These are phyloP conservation scores for Kryptopterus vitreolus DNA, from an alignment of 2,797 vertebrate genomes.

Conservation along the genomic window DNA sequence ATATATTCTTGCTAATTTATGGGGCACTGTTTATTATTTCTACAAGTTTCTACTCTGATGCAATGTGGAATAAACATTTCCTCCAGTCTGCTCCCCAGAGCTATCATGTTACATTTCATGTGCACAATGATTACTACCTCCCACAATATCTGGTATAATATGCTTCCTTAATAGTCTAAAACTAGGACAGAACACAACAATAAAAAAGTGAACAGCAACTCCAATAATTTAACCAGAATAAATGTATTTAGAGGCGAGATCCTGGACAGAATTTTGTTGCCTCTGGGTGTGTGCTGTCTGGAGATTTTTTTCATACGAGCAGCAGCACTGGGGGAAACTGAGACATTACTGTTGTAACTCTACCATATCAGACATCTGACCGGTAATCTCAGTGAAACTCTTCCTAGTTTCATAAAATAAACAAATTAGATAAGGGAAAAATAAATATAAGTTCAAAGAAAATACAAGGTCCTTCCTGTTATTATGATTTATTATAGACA, in stretches of 20 bases:
- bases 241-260: conserved; percentile 19
- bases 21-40: conserved; percentile 20
- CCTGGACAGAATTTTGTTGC: conserved; percentile 2
- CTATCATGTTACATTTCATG: conserved; percentile 24
- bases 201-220: conserved; percentile 29
- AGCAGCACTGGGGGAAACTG: neutral
- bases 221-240: conserved; percentile 2
- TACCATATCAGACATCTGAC: conserved; percentile 1
- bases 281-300: conserved; percentile 4
- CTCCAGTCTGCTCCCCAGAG: neutral
- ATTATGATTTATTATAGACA: neutral
- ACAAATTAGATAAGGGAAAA: neutral
- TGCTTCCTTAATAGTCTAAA: conserved; percentile 28
- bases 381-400: neutral
- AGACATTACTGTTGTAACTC: conserved; percentile 10
- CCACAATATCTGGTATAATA: conserved; percentile 9
- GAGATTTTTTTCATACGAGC: conserved; percentile 9
- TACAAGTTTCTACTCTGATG: neutral
- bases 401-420: neutral
- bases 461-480: neutral
- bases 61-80: neutral
- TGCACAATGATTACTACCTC: conserved; percentile 32
- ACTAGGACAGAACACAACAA: conserved; percentile 18
- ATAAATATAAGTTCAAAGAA: neutral
- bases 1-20: conserved; percentile 16